phyloP scores from a whole-genome alignment of 2,113 vertebrate species.

The Rhabdornis inornatus region DNA sequence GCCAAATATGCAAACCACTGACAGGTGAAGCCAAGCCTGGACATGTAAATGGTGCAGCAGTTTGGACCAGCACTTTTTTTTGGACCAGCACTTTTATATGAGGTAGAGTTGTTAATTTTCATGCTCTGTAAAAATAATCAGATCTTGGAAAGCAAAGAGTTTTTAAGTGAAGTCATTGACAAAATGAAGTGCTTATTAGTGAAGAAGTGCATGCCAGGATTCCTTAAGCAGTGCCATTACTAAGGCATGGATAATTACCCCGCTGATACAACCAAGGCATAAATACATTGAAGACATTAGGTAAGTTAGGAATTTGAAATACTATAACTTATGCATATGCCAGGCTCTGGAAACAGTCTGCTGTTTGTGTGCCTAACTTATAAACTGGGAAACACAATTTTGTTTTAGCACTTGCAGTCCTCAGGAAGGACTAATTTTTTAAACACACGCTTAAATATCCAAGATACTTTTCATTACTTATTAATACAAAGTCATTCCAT shows the following conservation, averaged over 20 bases:
- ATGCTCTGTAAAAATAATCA: not conserved
- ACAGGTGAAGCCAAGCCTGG: not conserved
- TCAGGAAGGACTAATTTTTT: not conserved
- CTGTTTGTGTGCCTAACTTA: not conserved
- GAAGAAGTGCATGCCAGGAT: not conserved
- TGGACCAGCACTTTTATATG: not conserved
- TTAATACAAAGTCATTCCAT: not conserved
- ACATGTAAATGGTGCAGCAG: not conserved
- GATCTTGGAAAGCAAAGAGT: not conserved
- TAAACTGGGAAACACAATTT: not conserved
- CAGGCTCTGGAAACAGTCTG: not conserved
- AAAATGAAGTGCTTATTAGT: conserved; percentile 35
- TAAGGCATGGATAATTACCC: not conserved
- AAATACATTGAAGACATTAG: conserved; percentile 7
- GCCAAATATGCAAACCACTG: not conserved
- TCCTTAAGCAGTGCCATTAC: not conserved
- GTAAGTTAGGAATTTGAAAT: not conserved
- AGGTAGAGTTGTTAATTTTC: not conserved
- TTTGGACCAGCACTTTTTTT: not conserved
- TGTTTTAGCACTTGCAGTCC: not conserved
- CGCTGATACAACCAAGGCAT: not conserved
- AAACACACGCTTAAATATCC: not conserved
- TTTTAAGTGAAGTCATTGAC: conserved; percentile 15
- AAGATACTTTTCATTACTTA: not conserved
- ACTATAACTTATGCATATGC: not conserved